These are phyloP conservation scores for Rhabdomys pumilio DNA, from an alignment of 2,797 vertebrate genomes.

Conservation along the genomic window DNA sequence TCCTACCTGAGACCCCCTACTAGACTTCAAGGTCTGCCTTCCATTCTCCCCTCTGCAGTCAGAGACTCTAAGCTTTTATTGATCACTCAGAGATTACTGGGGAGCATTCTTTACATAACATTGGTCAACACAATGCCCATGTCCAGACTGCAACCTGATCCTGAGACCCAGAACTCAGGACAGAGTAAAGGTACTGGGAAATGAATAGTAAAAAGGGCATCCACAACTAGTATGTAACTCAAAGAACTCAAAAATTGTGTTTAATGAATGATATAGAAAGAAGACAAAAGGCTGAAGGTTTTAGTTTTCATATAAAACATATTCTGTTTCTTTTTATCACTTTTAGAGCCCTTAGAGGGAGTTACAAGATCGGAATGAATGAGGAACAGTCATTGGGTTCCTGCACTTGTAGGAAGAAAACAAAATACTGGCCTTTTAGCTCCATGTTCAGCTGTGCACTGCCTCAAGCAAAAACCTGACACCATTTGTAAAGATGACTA, in stretches of 20 bases:
- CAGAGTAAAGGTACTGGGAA: neutral
- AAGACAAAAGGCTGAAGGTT: neutral
- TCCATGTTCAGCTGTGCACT: neutral
- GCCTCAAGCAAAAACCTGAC: conserved; percentile 1
- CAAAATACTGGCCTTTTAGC: neutral
- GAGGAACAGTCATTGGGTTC: conserved; percentile 3
- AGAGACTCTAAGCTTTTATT: neutral
- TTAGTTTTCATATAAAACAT: conserved; percentile 4
- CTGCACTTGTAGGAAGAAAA: neutral
- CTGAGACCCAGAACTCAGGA: neutral
- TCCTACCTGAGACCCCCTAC: neutral
- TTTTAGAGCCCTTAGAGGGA: conserved; percentile 7
- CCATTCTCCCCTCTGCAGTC: neutral
- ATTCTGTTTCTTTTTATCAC: neutral
- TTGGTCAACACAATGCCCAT: neutral
- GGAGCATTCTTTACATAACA: neutral
- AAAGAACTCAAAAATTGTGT: neutral
- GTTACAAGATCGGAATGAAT: neutral
- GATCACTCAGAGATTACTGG: neutral
- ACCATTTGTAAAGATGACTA: conserved; percentile 51
- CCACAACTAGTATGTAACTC: neutral
- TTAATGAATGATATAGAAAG: conserved; percentile 3
- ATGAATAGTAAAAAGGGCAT: neutral
- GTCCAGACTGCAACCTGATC: neutral
- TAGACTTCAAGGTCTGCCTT: neutral